Conservation (phyloP, 2,797 vertebrate genomes). For the Pseudochaenichthys georgianus region DNA sequence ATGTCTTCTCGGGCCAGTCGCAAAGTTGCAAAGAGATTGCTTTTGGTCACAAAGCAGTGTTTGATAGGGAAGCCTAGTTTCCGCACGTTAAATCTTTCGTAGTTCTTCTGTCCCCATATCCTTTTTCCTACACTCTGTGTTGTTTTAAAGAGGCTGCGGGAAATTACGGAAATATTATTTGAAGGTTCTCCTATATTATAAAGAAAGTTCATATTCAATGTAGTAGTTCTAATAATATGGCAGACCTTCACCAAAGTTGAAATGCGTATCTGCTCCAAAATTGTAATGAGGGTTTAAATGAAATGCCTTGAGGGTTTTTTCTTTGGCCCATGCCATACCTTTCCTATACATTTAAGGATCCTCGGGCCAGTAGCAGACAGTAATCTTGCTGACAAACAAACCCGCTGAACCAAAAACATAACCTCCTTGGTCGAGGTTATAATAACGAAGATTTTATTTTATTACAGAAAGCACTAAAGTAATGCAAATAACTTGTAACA, state of each 20-base stretch:
- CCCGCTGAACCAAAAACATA: no score
- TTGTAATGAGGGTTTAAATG: no score
- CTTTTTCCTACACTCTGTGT: background rate
- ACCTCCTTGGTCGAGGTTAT: background rate
- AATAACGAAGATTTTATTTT: background rate
- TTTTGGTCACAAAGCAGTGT: slow-evolving; percentile 38
- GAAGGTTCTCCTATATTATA: background rate
- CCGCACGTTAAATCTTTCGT: background rate
- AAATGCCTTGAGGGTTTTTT: no score
- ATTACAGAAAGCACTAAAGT: background rate
- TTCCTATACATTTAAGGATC: no score
- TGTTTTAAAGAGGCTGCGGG: background rate
- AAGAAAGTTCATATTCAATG: no score
- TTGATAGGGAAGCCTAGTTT: slow-evolving; percentile 21
- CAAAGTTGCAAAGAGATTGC: slow-evolving; percentile 42
- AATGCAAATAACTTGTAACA: background rate
- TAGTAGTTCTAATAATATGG: no score
- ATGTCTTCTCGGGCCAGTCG: slow-evolving; percentile 51
- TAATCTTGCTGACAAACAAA: no score
- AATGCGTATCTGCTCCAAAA: no score
- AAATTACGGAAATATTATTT: background rate
- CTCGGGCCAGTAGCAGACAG: no score
- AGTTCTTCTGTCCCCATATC: background rate
- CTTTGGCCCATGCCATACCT: no score
- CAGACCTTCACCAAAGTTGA: no score